These are phyloP conservation scores for Lucifuga dentata DNA, from an alignment of 2,113 vertebrate species.

Conservation along the genomic window DNA sequence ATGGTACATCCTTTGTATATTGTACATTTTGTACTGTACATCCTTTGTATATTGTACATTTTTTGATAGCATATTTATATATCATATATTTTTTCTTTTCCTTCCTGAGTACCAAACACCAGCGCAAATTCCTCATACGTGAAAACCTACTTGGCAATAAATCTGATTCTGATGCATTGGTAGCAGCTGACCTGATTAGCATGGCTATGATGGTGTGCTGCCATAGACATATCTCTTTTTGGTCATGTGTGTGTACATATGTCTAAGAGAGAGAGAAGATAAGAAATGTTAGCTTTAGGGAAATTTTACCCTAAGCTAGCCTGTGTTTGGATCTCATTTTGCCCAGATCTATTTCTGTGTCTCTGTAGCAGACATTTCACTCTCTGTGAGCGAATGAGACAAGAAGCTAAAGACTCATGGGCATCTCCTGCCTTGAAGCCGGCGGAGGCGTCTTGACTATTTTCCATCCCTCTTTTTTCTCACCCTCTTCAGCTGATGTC, in stretches of 20 bases:
- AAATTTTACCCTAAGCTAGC: slow-evolving; percentile 61
- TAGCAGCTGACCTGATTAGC: slow-evolving; percentile 64
- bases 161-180: too few species aligned
- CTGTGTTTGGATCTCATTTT: slow-evolving; percentile 52
- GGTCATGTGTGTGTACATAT: neutral
- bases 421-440: slow-evolving; percentile 44
- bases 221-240: slow-evolving; percentile 21
- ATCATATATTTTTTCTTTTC: too few species aligned
- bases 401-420: slow-evolving; percentile 52
- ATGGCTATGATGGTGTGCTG: slow-evolving; percentile 28
- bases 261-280: slow-evolving; percentile 1
- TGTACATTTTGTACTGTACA: too few species aligned
- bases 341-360: slow-evolving; percentile 58
- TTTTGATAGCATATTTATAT: too few species aligned
- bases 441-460: slow-evolving; percentile 24
- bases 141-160: too few species aligned
- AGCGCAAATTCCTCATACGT: too few species aligned
- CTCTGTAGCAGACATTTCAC: slow-evolving; percentile 54
- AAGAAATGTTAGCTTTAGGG: slow-evolving; percentile 45
- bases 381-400: slow-evolving; percentile 51
- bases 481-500: slow-evolving; percentile 4
- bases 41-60: too few species aligned
- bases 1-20: too few species aligned
- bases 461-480: neutral
- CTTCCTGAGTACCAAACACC: too few species aligned